phyloP scores from a whole-genome alignment of 2,797 vertebrate species.

The Kryptopterus vitreolus region DNA sequence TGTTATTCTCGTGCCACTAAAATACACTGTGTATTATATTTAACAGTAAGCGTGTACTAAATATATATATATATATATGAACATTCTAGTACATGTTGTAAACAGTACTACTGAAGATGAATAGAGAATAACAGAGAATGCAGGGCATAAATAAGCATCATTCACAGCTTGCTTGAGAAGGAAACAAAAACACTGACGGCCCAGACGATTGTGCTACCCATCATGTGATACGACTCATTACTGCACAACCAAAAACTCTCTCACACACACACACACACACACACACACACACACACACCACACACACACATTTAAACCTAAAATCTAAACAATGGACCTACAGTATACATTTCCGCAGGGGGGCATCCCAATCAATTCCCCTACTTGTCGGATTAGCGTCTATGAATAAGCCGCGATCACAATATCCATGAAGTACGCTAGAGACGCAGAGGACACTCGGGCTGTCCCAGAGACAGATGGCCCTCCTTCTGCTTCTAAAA shows the following conservation, averaged over 20 bases:
- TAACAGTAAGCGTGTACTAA: neutral
- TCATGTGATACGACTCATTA: conserved; percentile 72
- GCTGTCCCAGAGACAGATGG: conserved; percentile 39
- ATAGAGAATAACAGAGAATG: conserved; percentile 10
- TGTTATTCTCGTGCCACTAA: too few relatives aligned
- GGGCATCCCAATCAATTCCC: neutral
- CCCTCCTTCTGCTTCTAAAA: conserved; percentile 38
- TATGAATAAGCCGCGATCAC: conserved; percentile 26
- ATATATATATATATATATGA: neutral
- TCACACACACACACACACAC: conserved; percentile 11
- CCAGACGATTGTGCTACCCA: conserved; percentile 71
- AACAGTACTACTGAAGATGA: conserved; percentile 3
- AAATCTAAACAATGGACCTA: conserved; percentile 10
- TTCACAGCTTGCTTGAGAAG: conserved; percentile 31
- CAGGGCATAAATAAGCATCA: conserved; percentile 33
- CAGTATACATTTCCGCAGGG: neutral
- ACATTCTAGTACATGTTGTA: neutral
- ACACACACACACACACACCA: neutral
- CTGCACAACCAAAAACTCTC: conserved; percentile 25
- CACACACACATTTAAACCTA: conserved; percentile 7
- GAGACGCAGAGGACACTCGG: conserved; percentile 22
- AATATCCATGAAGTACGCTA: conserved; percentile 8
- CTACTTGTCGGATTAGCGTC: conserved; percentile 6
- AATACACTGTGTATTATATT: neutral
- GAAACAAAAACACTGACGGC: conserved; percentile 26